Base-by-base conservation (phyloP, 2,797 vertebrate genomes). In the Lemur catta region DNA sequence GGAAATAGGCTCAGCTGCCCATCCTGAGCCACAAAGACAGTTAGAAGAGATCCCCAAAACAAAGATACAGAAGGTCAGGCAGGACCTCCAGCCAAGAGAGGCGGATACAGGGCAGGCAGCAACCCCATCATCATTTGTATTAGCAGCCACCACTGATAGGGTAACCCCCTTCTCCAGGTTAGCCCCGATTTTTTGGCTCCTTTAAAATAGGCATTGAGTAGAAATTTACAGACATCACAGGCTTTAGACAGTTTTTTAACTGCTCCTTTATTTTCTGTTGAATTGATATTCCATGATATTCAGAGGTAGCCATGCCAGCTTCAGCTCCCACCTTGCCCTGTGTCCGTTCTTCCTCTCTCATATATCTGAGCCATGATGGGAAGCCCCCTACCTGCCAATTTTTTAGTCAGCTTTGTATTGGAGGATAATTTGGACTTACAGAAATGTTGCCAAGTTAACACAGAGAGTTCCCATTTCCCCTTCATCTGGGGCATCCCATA, bases 371-470 rank as follows among this genome's bases (percentile, higher is more conserved):
- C 38, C 38, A 22, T 4, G 8, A 2, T 2, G 48, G 33, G 26
- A 4, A 18, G 12, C 4, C 7, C 9, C 48, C 2, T 10, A 0
- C 12, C 3, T 9, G 7, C 10, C 12, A 6, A 2, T 11, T 3
- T 50, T 92, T 41, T 24, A 72, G 63, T 43, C 7, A 57, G 26
- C 2, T 33, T 71, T 41, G 57, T 35, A 9, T 55, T 18, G 17
- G 35, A 35, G 74, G 24, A 13, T 69, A 11, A 14, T 8, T 43
- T 28, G 48, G 7, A 43, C 41, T 38, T 52, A 24, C 28, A 35
- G 75, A 48, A 35, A n/a, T 30, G 35, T 81, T 14, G 7, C 22
- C 75, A 38, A 2, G 2, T 72, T 9, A 35, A 18, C 41, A 14
- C 2, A 57, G 10, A 26, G 38, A 38, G 14, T 55, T 61, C 38